Conservation (phyloP, 1,140 invertebrate genomes). For the Olivierus martensii region DNA sequence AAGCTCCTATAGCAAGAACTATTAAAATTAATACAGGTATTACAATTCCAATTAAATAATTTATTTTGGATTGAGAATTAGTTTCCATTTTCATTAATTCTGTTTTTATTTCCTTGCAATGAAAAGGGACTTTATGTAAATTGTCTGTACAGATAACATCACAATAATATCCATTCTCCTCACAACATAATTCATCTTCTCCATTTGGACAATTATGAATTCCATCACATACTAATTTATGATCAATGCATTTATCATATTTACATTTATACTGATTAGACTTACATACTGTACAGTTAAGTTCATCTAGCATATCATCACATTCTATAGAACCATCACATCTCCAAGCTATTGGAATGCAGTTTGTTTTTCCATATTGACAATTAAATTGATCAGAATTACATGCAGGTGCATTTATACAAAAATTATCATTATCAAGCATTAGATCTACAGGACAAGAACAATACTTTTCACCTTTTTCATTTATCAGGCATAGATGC, state of each 20-base stretch:
- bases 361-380: slow-evolving; percentile 25
- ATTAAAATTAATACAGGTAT: no score
- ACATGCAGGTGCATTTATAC: slow-evolving; percentile 55
- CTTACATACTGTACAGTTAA: slow-evolving; percentile 19
- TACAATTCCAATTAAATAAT: no score
- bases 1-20: no score
- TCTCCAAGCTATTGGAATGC: slow-evolving; percentile 20
- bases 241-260: slow-evolving; percentile 51
- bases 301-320: slow-evolving; percentile 28
- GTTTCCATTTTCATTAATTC: no score
- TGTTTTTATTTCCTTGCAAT: no score
- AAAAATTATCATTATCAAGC: slow-evolving; percentile 50
- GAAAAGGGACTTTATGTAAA: slow-evolving; percentile 23
- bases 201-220: slow-evolving; percentile 16
- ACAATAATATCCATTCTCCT: slow-evolving; percentile 14
- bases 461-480: slow-evolving; percentile 37
- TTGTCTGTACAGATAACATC: slow-evolving; percentile 16
- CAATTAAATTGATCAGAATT: slow-evolving; percentile 63
- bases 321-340: slow-evolving; percentile 29
- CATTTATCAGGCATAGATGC: slow-evolving; percentile 49
- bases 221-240: slow-evolving; percentile 33
- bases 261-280: slow-evolving; percentile 37
- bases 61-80: no score
- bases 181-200: slow-evolving; percentile 19
- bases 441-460: slow-evolving; percentile 60